These are phyloP conservation scores for Leiothrix lutea DNA, from an alignment of 2,113 vertebrate species.

Conservation along the genomic window DNA sequence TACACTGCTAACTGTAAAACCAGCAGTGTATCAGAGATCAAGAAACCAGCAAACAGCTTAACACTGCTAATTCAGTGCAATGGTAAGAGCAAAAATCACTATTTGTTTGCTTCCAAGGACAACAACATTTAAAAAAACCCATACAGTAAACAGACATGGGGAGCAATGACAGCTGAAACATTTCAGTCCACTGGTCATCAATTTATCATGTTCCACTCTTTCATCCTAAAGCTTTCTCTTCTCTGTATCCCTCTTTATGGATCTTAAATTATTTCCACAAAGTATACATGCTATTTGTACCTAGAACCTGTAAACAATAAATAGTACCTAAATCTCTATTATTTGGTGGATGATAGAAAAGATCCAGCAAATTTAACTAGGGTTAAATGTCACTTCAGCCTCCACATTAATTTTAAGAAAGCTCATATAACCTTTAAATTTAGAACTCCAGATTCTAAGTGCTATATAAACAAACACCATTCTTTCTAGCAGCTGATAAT, in stretches of 20 bases:
- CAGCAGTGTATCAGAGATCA: not conserved
- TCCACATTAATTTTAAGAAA: not conserved
- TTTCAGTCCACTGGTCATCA: not conserved
- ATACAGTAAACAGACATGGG: not conserved
- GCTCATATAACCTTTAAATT: not conserved
- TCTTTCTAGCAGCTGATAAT: not conserved
- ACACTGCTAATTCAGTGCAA: not conserved
- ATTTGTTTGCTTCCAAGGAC: constrained; percentile 6
- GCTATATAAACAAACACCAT: not conserved
- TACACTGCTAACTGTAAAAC: not conserved
- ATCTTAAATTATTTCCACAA: not conserved
- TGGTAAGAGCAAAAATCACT: not conserved
- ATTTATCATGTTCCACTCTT: not conserved
- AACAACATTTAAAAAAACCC: not conserved
- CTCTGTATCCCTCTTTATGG: not conserved
- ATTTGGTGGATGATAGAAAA: not conserved
- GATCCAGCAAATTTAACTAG: not conserved
- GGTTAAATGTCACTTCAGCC: not conserved
- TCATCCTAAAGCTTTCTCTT: not conserved
- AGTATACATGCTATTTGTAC: not conserved
- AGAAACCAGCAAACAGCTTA: not conserved
- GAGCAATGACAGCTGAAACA: not conserved
- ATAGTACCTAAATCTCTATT: not conserved
- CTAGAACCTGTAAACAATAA: not conserved
- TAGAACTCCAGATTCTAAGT: not conserved